Evolutionary conservation across 1,140 invertebrate genomes (phyloP).

Genomic region (Drosophila lacteicornis): DNA sequence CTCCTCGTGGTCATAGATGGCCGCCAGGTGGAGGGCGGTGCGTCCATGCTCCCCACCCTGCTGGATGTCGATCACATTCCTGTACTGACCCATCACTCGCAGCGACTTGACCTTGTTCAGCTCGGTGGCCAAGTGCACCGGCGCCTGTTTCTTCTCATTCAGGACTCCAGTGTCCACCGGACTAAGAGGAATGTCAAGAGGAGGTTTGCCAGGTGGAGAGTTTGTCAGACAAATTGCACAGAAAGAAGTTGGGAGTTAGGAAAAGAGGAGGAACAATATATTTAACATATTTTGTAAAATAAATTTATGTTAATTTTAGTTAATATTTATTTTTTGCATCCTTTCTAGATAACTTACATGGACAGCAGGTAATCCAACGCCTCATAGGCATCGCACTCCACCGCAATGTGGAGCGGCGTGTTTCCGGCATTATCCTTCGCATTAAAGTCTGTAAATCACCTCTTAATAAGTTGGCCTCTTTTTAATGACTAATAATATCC

Average conservation of each 20-base stretch:
- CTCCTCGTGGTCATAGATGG: conserved; percentile 92
- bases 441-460: conserved; percentile 89
- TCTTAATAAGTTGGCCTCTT: conserved; percentile 15
- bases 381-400: conserved; percentile 89
- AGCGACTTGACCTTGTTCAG: conserved; percentile 90
- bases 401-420: conserved; percentile 92
- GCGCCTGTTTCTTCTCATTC: conserved; percentile 91
- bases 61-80: conserved; percentile 88
- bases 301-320: no score
- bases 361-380: conserved; percentile 90
- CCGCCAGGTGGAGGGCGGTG: conserved; percentile 92
- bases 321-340: no score
- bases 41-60: conserved; percentile 91
- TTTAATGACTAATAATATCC: not conserved
- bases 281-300: not conserved
- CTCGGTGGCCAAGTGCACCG: conserved; percentile 92
- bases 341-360: conserved; percentile 86
- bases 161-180: conserved; percentile 89
- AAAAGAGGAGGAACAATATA: not conserved
- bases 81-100: conserved; percentile 89
- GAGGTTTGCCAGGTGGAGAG: not conserved
- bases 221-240: no score
- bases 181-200: conserved; percentile 78
- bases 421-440: conserved; percentile 90
- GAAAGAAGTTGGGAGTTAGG: no score